These are phyloP conservation scores for Thamnophis sirtalis DNA, from an alignment of 2,113 vertebrate species.

Conservation along the genomic window DNA sequence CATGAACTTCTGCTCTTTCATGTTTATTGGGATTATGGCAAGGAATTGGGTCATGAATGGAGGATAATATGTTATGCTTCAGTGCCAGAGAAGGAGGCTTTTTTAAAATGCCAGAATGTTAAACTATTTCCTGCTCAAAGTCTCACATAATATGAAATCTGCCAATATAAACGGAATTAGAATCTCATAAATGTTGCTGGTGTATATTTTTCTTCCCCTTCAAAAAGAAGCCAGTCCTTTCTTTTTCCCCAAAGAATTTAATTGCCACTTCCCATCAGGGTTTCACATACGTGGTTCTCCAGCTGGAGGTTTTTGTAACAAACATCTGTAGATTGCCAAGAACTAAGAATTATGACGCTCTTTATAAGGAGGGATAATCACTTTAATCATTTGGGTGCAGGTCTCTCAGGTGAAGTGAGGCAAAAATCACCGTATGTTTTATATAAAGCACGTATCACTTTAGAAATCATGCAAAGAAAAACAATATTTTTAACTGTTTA, in stretches of 20 bases:
- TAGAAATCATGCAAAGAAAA: not conserved
- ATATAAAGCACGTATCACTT: not conserved
- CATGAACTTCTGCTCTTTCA: constrained; percentile 33
- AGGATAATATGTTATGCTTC: not conserved
- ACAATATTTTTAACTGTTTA: not conserved
- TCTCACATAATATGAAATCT: constrained; percentile 18
- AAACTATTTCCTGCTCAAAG: constrained; percentile 24
- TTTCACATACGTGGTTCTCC: constrained; percentile 33
- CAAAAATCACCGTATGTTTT: not conserved
- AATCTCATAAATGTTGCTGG: constrained; percentile 27
- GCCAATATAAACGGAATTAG: not conserved
- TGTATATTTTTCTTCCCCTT: not conserved
- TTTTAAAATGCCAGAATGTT: not conserved
- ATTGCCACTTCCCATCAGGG: constrained; percentile 22
- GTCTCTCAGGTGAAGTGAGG: not conserved
- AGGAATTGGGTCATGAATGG: not conserved
- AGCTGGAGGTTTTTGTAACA: constrained; percentile 34
- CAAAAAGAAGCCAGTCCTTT: not conserved
- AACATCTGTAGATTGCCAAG: constrained; percentile 30
- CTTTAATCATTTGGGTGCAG: not conserved
- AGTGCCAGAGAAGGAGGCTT: accelerated
- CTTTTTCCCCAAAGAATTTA: constrained; percentile 25
- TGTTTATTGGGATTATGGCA: constrained; percentile 41
- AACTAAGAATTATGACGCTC: not conserved
- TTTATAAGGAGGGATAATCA: not conserved